A percentile compares a stretch with the other conserved stretches of the same genome.
Conservation (phyloP, 2,888 invertebrate species). For the Dioctria linearis region DNA sequence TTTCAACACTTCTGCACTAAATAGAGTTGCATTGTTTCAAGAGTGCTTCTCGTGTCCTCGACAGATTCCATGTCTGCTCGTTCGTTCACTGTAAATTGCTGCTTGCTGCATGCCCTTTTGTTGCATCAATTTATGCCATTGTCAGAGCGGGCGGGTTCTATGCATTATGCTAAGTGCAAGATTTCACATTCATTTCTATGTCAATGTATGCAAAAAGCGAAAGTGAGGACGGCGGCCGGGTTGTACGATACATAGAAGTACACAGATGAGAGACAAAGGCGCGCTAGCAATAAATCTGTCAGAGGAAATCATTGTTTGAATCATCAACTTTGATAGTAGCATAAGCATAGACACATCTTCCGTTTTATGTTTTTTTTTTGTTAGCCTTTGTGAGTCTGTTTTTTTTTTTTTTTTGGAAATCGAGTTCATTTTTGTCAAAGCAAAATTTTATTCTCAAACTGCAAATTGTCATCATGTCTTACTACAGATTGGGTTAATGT, state of each 20-base stretch:
- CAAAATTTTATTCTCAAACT: neutral
- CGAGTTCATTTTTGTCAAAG: conserved; percentile 28
- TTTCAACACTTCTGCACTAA: conserved; percentile 34
- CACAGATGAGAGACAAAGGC: conserved; percentile 26
- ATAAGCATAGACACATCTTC: neutral
- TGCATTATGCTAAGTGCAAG: conserved; percentile 48
- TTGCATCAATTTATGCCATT: conserved; percentile 26
- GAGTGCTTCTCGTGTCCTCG: neutral
- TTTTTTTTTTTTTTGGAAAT: neutral
- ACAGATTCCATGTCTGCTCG: conserved; percentile 3
- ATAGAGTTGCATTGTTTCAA: conserved; percentile 35
- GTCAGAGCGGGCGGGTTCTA: neutral
- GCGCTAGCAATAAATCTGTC: conserved; percentile 50
- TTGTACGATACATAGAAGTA: too few species aligned
- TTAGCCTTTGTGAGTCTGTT: conserved; percentile 5
- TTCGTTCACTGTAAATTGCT: neutral
- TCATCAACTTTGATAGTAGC: conserved; percentile 26
- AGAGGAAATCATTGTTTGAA: conserved; percentile 20
- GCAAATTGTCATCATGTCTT: neutral
- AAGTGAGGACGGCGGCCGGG: neutral
- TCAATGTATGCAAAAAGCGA: conserved; percentile 40
- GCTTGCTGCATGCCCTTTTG: neutral
- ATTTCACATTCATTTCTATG: conserved; percentile 32
- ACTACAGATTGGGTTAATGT: too few species aligned
- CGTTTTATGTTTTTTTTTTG: conserved; percentile 22